Base-by-base conservation (phyloP, 2,888 invertebrate genomes). In the Tetheella fluctuosa region DNA sequence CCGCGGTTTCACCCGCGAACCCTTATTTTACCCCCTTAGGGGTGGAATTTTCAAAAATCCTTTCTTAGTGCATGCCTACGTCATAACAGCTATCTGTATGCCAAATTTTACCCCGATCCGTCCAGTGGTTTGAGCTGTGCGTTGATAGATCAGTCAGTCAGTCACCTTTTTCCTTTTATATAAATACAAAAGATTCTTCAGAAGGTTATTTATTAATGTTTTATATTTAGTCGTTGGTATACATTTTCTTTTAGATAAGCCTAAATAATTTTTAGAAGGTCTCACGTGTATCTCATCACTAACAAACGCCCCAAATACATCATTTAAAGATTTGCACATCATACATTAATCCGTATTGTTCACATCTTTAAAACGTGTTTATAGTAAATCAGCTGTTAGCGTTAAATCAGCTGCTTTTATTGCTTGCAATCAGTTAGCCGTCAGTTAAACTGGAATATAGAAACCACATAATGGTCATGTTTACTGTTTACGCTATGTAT, bases 371-470 rank as follows among this genome's bases (percentile, higher is more conserved):
- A 30, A 52, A 57, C 55, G 52, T 69, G 75, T 70, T 67, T 67
- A 68, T 66, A 55, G 52, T 70, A 66, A 71, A 81, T 80, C 81
- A 85, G 80, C 80, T 81, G 81, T 82, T 77, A 62, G 73, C 76
- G 68, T 73, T 83, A 83, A 84, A 86, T 83, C 83, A 79, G 73
- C 68, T 61, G 63, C 58, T 79, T 85, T 84, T 84, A 85, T 79
- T 71, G 75, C 80, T 58, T 63, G 72, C 80, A 67, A 80, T 81
- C 71, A 77, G 77, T 80, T 79, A 76, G 68, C 66, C 64, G 75
- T 74, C 77, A 71, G 77, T 74, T 69, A 72, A 78, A 73, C 74
- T 72, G 73, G 71, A 69, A 69, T 67, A 64, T 64, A 20, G 70
- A 63, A 72, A 78, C 79, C 79, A 69, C 80, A 73, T 78, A 80